phyloP scores from a whole-genome alignment of 2,888 invertebrate genomes.

The Tipula lateralis region DNA sequence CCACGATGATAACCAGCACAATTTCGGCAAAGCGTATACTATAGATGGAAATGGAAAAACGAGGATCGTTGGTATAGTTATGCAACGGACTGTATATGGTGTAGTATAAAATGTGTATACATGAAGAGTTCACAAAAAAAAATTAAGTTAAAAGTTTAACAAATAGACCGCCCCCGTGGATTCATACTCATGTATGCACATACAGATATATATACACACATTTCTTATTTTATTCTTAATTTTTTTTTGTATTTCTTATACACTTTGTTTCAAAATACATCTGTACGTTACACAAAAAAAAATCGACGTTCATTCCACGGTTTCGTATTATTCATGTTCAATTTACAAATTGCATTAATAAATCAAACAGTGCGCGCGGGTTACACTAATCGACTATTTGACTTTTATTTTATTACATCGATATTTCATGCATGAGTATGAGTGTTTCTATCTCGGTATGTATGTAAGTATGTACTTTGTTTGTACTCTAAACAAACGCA shows the following conservation, averaged over 20 bases:
- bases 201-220: not conserved
- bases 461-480: not conserved
- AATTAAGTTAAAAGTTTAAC: slow-evolving; percentile 9
- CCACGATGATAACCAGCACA: no score
- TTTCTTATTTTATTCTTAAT: not conserved
- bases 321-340: slow-evolving; percentile 25
- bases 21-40: no score
- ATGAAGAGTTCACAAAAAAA: not conserved
- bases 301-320: slow-evolving; percentile 19
- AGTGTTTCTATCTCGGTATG: not conserved
- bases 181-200: not conserved
- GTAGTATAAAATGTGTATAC: not conserved
- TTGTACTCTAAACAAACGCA: not conserved
- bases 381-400: slow-evolving; percentile 27
- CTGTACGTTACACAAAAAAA: no score
- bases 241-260: not conserved
- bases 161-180: slow-evolving; percentile 24
- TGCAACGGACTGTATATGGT: no score
- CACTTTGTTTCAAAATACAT: not conserved
- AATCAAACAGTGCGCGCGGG: slow-evolving; percentile 28
- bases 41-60: no score
- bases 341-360: slow-evolving; percentile 30
- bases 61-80: no score
- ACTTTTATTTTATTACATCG: slow-evolving; percentile 1
- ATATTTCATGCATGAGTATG: not conserved